A percentile compares a stretch with the other conserved stretches of the same genome.
These are phyloP conservation scores for Pachyramphus minor DNA, from an alignment of 2,113 vertebrate genomes.

Conservation along the genomic window DNA sequence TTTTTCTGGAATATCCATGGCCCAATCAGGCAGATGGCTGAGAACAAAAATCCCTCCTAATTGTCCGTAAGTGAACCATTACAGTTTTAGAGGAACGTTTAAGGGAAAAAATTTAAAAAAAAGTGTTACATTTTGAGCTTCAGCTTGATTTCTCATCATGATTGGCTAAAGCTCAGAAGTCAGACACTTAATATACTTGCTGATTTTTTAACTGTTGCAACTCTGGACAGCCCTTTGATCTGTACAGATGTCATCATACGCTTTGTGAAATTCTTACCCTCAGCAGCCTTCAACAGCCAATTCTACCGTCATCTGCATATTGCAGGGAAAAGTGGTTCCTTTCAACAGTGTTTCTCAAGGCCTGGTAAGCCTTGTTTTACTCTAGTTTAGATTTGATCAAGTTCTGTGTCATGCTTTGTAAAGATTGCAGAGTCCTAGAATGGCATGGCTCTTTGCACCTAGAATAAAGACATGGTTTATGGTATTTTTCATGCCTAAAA, in stretches of 20 bases:
- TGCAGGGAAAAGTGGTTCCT: constrained; percentile 15
- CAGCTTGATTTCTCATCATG: constrained; percentile 3
- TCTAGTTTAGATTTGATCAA: constrained; percentile 1
- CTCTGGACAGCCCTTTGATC: constrained; percentile 45
- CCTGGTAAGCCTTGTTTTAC: background rate
- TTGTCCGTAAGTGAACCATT: background rate
- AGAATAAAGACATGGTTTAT: background rate
- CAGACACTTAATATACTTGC: constrained; percentile 23
- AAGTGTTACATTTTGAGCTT: background rate
- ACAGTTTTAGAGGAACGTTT: background rate
- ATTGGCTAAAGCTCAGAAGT: constrained; percentile 36
- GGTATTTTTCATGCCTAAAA: background rate
- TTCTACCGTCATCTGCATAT: background rate
- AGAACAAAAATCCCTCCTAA: background rate
- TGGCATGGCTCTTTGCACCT: background rate
- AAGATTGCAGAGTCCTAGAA: background rate
- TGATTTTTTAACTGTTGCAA: constrained; percentile 46
- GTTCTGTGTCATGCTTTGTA: background rate
- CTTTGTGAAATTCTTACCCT: constrained; percentile 41
- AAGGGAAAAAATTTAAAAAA: background rate
- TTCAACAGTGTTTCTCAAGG: constrained; percentile 17
- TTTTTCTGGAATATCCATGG: background rate
- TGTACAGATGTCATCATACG: background rate
- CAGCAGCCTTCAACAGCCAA: background rate
- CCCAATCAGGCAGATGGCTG: background rate